These are phyloP conservation scores for Lamprologus callipterus DNA, from an alignment of 2,113 vertebrate species.

Conservation along the genomic window DNA sequence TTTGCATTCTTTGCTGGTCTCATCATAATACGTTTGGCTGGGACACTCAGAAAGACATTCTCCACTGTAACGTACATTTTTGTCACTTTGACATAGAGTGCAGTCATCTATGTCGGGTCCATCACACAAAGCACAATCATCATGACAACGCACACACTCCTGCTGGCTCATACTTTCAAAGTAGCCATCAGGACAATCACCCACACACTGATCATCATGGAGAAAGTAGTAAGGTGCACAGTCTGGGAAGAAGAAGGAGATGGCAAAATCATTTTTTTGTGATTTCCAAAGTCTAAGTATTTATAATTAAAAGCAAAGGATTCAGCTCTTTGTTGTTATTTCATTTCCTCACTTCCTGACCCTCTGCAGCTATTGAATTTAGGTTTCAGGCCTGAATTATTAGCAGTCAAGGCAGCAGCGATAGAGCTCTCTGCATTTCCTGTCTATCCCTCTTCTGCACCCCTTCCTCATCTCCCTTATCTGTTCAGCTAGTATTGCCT, in stretches of 20 bases:
- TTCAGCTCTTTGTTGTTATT: neutral
- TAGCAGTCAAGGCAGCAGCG: constrained; percentile 69
- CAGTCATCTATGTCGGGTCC: constrained; percentile 80
- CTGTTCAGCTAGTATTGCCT: neutral
- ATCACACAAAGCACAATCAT: constrained; percentile 71
- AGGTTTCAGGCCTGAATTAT: neutral
- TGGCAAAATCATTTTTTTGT: neutral
- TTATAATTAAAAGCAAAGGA: neutral
- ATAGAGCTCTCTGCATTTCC: neutral
- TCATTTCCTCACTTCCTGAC: neutral
- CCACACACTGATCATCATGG: constrained; percentile 69
- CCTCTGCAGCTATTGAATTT: neutral
- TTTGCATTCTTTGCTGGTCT: constrained; percentile 67
- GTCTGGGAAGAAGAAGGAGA: constrained; percentile 55
- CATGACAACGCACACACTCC: constrained; percentile 78
- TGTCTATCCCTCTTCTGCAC: neutral
- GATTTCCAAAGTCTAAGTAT: neutral
- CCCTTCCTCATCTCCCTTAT: neutral
- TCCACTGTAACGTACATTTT: constrained; percentile 65
- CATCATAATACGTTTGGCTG: constrained; percentile 69
- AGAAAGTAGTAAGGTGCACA: constrained; percentile 76
- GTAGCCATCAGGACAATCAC: constrained; percentile 76
- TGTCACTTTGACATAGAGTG: constrained; percentile 46
- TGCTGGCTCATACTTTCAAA: constrained; percentile 54
- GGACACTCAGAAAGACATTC: constrained; percentile 76